These are phyloP conservation scores for Ceratosolen fusciceps DNA, from an alignment of 1,140 invertebrate genomes.

Conservation along the genomic window DNA sequence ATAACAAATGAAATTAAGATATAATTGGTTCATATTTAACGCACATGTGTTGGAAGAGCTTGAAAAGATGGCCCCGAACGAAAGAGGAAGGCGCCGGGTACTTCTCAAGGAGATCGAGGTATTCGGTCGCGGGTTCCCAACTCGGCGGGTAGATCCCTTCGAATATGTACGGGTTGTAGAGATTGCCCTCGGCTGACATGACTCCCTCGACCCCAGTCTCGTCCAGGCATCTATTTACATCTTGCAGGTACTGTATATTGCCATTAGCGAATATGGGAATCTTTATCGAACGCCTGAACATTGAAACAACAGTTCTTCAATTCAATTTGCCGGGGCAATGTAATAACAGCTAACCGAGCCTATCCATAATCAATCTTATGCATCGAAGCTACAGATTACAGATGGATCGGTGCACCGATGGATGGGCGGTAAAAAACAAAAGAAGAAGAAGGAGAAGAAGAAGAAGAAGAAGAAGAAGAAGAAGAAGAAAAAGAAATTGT, in stretches of 20 bases:
- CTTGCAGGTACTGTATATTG: conserved; percentile 93
- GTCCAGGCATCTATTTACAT: conserved; percentile 88
- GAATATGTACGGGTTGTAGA: conserved; percentile 96
- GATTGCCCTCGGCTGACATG: conserved; percentile 94
- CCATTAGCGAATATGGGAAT: conserved; percentile 98
- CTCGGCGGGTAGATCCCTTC: conserved; percentile 80
- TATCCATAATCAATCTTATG: too few relatives aligned
- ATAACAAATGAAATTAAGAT: conserved; percentile 21
- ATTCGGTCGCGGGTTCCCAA: conserved; percentile 93
- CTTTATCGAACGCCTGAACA: conserved; percentile 83
- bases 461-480: too few relatives aligned
- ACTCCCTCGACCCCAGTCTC: conserved; percentile 91
- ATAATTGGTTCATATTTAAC: conserved; percentile 59
- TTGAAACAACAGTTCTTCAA: too few relatives aligned
- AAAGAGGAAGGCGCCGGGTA: conserved; percentile 93
- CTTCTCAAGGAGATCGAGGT: conserved; percentile 85
- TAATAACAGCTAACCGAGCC: too few relatives aligned
- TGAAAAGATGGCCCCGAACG: conserved; percentile 95
- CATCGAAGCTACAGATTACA: too few relatives aligned
- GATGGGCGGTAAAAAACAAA: too few relatives aligned
- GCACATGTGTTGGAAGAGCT: conserved; percentile 96
- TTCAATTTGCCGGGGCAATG: neutral
- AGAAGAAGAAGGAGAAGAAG: too few relatives aligned
- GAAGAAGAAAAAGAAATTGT: neutral
- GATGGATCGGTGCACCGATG: too few relatives aligned